Evolutionary conservation across 2,888 invertebrate genomes (phyloP).

Genomic region (Cremastobaeus sp.): DNA sequence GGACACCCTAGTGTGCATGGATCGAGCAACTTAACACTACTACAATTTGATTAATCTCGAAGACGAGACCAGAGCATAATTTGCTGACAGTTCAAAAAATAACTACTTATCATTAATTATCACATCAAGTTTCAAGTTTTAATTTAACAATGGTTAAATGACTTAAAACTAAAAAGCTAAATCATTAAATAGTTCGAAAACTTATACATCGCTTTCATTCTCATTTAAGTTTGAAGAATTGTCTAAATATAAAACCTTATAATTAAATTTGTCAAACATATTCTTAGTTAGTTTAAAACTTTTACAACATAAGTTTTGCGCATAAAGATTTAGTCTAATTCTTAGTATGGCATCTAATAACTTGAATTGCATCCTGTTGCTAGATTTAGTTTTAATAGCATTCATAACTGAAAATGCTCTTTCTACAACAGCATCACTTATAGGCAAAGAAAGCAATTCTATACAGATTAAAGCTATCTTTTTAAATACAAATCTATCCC

Average conservation of each 20-base stretch:
- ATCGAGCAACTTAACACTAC: too few species aligned
- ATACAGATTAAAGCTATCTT: slow-evolving; percentile 31
- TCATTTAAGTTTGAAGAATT: too few species aligned
- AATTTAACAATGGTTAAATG: too few species aligned
- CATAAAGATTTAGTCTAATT: slow-evolving; percentile 24
- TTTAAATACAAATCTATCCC: slow-evolving; percentile 29
- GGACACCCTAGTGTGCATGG: too few species aligned
- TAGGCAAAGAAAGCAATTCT: slow-evolving; percentile 34
- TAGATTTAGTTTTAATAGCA: slow-evolving; percentile 32
- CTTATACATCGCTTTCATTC: too few species aligned
- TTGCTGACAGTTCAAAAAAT: too few species aligned
- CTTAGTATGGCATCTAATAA: slow-evolving; percentile 28
- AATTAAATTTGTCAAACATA: slow-evolving; percentile 25
- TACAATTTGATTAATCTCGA: too few species aligned
- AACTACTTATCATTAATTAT: too few species aligned
- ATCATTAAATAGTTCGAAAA: too few species aligned
- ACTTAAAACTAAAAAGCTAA: too few species aligned
- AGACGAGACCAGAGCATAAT: too few species aligned
- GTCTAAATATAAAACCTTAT: slow-evolving; percentile 28
- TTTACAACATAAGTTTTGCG: slow-evolving; percentile 17
- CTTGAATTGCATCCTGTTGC: slow-evolving; percentile 32
- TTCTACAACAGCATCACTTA: slow-evolving; percentile 53
- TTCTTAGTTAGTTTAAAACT: slow-evolving; percentile 16
- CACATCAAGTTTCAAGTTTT: too few species aligned
- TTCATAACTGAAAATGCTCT: slow-evolving; percentile 54